Evolutionary conservation across 2,888 invertebrate species (phyloP).

Genomic region (Cheilosia urbana): DNA sequence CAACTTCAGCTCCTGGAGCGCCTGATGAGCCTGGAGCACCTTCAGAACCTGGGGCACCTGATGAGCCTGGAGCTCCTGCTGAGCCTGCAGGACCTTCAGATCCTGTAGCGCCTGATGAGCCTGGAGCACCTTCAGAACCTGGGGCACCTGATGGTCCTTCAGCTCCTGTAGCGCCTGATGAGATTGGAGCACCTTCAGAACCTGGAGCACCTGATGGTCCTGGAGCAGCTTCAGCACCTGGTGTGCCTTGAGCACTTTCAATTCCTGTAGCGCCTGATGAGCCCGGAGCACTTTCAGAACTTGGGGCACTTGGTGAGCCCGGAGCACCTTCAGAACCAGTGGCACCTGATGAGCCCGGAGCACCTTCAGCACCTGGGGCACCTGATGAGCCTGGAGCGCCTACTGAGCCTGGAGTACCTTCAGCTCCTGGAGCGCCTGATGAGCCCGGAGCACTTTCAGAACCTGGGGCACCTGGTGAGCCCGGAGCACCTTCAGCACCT

Average conservation of each 20-base stretch:
- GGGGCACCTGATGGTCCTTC: neutral
- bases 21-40: constrained; percentile 3
- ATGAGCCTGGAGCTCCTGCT: constrained; percentile 1
- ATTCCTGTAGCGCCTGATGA: neutral
- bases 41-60: neutral
- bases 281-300: neutral
- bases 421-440: neutral
- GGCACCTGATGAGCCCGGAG: neutral
- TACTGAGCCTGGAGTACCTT: neutral
- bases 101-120: neutral
- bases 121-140: constrained; percentile 7
- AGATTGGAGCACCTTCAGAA: neutral
- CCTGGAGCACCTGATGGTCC: neutral
- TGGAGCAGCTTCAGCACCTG: neutral
- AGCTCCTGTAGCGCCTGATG: neutral
- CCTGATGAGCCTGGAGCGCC: neutral
- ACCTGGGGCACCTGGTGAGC: neutral
- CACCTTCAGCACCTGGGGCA: neutral
- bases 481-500: constrained; percentile 2
- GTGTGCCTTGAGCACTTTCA: neutral
- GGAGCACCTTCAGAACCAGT: neutral
- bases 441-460: neutral
- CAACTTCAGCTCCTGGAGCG: neutral
- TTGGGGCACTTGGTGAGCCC: neutral
- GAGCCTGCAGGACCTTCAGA: neutral